Evolutionary conservation across 2,888 invertebrate species (phyloP).

Genomic region (Leptopilina drosophilae): DNA sequence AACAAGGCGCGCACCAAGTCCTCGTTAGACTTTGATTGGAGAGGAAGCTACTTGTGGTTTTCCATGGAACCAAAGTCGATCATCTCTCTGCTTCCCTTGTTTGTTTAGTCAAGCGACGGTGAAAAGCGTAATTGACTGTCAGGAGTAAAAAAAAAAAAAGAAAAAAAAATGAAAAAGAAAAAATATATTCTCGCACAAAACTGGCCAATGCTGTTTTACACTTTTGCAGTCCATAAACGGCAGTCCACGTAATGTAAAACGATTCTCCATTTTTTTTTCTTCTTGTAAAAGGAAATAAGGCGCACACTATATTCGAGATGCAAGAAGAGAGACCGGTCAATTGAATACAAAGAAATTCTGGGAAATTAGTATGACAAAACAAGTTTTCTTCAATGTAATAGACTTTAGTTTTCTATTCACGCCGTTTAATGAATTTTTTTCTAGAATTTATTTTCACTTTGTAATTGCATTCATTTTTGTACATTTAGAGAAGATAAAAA

Average conservation of each 20-base stretch:
- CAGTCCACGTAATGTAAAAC: conserved; percentile 27
- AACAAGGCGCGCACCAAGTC: conserved; percentile 56
- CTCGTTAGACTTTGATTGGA: conserved; percentile 61
- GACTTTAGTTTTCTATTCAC: neutral
- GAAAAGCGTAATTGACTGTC: conserved; percentile 32
- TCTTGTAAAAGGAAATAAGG: conserved; percentile 12
- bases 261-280: neutral
- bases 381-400: conserved; percentile 12
- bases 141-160: neutral
- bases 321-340: conserved; percentile 14
- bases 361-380: conserved; percentile 11
- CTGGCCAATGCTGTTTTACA: conserved; percentile 22
- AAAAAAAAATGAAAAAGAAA: neutral
- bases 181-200: conserved; percentile 13
- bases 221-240: conserved; percentile 28
- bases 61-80: conserved; percentile 58
- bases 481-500: no score
- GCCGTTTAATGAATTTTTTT: conserved; percentile 2
- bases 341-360: conserved; percentile 33
- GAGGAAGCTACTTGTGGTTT: conserved; percentile 64
- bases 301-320: neutral
- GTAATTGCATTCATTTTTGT: neutral
- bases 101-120: conserved; percentile 58
- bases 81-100: conserved; percentile 49
- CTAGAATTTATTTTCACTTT: neutral